Percentiles rank a stretch among this genome's conserved stretches.
Conservation (phyloP, 2,113 vertebrate species). For the Bostrychus sinensis region DNA sequence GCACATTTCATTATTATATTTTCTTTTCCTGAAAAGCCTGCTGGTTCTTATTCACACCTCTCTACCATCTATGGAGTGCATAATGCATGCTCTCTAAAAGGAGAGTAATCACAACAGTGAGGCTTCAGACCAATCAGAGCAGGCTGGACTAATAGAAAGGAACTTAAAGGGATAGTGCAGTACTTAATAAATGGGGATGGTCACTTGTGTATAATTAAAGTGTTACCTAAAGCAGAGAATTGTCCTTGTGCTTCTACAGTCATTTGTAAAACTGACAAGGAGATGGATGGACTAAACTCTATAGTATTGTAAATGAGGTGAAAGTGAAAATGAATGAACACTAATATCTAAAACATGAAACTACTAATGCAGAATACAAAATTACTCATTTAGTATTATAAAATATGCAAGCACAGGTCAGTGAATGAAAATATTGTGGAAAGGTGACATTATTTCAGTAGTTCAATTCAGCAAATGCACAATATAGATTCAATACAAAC, state of each 20-base stretch:
- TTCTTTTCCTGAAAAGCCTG: neutral
- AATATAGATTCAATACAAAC: too few species aligned
- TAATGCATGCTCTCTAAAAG: slow-evolving; percentile 1
- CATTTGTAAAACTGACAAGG: slow-evolving; percentile 1
- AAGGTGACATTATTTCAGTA: too few species aligned
- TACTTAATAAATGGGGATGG: neutral
- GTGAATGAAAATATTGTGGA: too few species aligned
- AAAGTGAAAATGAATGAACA: neutral
- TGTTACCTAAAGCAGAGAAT: neutral
- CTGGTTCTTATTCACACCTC: neutral
- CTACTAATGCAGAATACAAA: neutral
- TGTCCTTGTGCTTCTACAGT: neutral
- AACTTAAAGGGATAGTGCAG: slow-evolving; percentile 2
- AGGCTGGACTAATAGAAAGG: neutral
- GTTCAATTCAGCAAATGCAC: too few species aligned
- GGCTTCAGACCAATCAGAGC: neutral
- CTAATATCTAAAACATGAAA: neutral
- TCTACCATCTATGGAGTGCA: neutral
- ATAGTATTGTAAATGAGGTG: neutral
- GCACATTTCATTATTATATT: neutral
- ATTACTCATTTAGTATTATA: too few species aligned
- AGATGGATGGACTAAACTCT: neutral
- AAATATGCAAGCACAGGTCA: too few species aligned
- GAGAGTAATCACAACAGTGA: neutral
- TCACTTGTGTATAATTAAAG: slow-evolving; percentile 1